A percentile compares a stretch with the other conserved stretches of the same genome.
Conservation (phyloP, 1,140 invertebrate species). For the Papilio xuthus region DNA sequence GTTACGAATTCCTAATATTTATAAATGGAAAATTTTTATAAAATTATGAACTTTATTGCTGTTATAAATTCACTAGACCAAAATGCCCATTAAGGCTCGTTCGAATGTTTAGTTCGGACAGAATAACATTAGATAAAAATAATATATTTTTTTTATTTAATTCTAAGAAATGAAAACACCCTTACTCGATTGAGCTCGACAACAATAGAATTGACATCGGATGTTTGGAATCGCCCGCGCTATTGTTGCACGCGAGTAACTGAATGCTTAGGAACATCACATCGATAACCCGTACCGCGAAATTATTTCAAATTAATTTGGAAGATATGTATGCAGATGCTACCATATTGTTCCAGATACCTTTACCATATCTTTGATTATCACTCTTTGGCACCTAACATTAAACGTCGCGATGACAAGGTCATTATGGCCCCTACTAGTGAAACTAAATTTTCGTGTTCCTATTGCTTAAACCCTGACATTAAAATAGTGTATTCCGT, state of each 20-base stretch:
- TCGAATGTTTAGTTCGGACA: slow-evolving; percentile 66
- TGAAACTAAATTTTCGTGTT: slow-evolving; percentile 40
- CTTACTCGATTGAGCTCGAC: slow-evolving; percentile 76
- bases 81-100: slow-evolving; percentile 62
- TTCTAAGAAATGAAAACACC: slow-evolving; percentile 66
- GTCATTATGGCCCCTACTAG: slow-evolving; percentile 56
- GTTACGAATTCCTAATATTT: slow-evolving; percentile 68
- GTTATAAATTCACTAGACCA: slow-evolving; percentile 75
- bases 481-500: slow-evolving; percentile 37
- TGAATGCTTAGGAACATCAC: slow-evolving; percentile 77
- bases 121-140: slow-evolving; percentile 67
- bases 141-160: slow-evolving; percentile 59
- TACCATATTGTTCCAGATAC: slow-evolving; percentile 65
- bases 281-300: slow-evolving; percentile 79
- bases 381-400: slow-evolving; percentile 80
- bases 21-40: slow-evolving; percentile 75
- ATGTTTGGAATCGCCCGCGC: slow-evolving; percentile 51
- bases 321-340: slow-evolving; percentile 74
- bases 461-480: slow-evolving; percentile 54
- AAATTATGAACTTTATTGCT: slow-evolving; percentile 78
- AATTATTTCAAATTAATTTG: slow-evolving; percentile 75
- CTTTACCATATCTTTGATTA: slow-evolving; percentile 75
- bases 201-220: slow-evolving; percentile 77
- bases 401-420: slow-evolving; percentile 61
- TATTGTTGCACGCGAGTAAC: slow-evolving; percentile 69